These are phyloP conservation scores for Papilio dardanus DNA, from an alignment of 1,140 invertebrate species.

Conservation along the genomic window DNA sequence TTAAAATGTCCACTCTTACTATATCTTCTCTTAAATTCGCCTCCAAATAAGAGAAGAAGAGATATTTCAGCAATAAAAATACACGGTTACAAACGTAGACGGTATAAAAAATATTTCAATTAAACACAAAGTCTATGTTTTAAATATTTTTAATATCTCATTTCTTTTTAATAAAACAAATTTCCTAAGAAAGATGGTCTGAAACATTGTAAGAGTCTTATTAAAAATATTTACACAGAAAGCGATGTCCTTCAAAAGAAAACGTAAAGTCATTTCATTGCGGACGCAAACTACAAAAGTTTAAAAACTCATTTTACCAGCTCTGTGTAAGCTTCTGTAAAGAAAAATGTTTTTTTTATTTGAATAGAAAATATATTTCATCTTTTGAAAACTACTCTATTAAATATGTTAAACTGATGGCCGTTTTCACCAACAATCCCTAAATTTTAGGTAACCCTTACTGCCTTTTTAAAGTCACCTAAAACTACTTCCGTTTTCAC, in stretches of 20 bases:
- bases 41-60: background rate
- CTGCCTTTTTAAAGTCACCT: too few species aligned
- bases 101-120: background rate
- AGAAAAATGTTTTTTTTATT: slow-evolving; percentile 35
- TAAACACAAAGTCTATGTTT: background rate
- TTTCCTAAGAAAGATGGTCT: background rate
- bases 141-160: background rate
- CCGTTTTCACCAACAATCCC: too few species aligned
- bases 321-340: slow-evolving; percentile 37
- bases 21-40: background rate
- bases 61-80: background rate
- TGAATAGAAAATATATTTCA: background rate
- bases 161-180: background rate
- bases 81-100: background rate
- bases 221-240: slow-evolving; percentile 69
- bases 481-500: too few species aligned
- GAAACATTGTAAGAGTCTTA: slow-evolving; percentile 41
- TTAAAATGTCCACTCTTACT: background rate
- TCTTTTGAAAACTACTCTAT: background rate
- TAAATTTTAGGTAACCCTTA: too few species aligned
- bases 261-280: slow-evolving; percentile 51
- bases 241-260: slow-evolving; percentile 50
- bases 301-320: slow-evolving; percentile 63
- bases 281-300: slow-evolving; percentile 61
- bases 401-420: background rate